These are phyloP conservation scores for Phengaris alcon DNA, from an alignment of 2,888 invertebrate genomes.

Conservation along the genomic window DNA sequence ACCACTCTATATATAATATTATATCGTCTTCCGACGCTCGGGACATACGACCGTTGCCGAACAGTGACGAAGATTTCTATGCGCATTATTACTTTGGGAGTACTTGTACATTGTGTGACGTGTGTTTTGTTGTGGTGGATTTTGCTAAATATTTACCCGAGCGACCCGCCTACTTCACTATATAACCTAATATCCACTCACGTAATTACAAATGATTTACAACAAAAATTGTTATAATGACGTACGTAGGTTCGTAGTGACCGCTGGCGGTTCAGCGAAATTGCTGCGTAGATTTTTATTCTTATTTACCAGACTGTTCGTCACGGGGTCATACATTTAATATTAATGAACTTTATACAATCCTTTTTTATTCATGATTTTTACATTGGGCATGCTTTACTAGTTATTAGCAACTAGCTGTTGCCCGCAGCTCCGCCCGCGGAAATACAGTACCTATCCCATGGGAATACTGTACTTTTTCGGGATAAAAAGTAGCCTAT, in stretches of 20 bases:
- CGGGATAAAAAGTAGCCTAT: too few relatives aligned
- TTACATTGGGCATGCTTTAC: background rate
- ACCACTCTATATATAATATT: too few relatives aligned
- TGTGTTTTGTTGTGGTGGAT: background rate
- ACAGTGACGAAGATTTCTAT: too few relatives aligned
- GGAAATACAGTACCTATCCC: too few relatives aligned
- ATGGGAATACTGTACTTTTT: too few relatives aligned
- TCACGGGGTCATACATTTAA: constrained; percentile 18
- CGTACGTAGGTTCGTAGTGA: constrained; percentile 11
- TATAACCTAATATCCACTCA: background rate
- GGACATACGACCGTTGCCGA: too few relatives aligned
- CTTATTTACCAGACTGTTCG: constrained; percentile 15
- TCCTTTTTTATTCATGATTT: background rate
- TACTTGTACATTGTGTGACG: background rate
- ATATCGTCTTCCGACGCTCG: too few relatives aligned
- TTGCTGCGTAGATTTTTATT: constrained; percentile 23
- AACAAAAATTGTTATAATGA: background rate
- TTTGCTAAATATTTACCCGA: background rate
- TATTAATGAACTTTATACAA: constrained; percentile 7
- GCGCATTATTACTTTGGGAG: too few relatives aligned
- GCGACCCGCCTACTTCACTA: background rate
- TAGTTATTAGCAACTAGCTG: background rate
- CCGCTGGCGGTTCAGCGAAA: background rate
- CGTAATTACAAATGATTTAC: constrained; percentile 9
- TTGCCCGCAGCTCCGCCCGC: too few relatives aligned